Percentiles rank a stretch among this genome's conserved stretches.
These are phyloP conservation scores for Brachionichthys hirsutus DNA, from an alignment of 2,113 vertebrate species.

Conservation along the genomic window DNA sequence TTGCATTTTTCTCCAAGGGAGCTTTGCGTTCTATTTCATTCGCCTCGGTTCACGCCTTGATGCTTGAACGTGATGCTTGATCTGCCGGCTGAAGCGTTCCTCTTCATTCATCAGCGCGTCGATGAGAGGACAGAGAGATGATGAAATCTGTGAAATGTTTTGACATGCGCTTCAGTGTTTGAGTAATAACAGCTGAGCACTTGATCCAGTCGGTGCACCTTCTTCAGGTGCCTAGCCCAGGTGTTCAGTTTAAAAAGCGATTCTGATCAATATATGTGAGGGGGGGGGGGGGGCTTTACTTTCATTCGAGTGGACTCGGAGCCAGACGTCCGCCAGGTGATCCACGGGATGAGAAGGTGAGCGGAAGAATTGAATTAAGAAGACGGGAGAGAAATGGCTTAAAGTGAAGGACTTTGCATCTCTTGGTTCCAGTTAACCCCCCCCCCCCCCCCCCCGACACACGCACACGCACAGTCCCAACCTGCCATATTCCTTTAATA, in stretches of 20 bases:
- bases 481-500: slow-evolving; percentile 55
- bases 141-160: neutral
- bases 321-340: neutral
- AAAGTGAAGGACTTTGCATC: slow-evolving; percentile 37
- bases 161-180: neutral
- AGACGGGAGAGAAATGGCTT: slow-evolving; percentile 32
- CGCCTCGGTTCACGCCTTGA: no score
- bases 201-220: slow-evolving; percentile 36
- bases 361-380: slow-evolving; percentile 19
- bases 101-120: no score
- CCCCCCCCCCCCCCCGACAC: slow-evolving; percentile 12
- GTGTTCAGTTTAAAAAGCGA: slow-evolving; percentile 41
- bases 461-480: slow-evolving; percentile 24
- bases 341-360: slow-evolving; percentile 11
- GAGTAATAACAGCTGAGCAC: no score
- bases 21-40: no score
- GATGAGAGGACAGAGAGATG: no score
- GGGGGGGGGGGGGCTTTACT: neutral
- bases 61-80: no score
- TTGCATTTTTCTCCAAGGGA: no score
- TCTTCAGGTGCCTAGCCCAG: slow-evolving; percentile 61
- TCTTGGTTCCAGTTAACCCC: slow-evolving; percentile 31
- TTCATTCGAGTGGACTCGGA: neutral
- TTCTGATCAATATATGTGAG: neutral
- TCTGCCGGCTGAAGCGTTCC: no score